Conservation (phyloP, 2,797 vertebrate species). For the Pangasius sanitwongsei region DNA sequence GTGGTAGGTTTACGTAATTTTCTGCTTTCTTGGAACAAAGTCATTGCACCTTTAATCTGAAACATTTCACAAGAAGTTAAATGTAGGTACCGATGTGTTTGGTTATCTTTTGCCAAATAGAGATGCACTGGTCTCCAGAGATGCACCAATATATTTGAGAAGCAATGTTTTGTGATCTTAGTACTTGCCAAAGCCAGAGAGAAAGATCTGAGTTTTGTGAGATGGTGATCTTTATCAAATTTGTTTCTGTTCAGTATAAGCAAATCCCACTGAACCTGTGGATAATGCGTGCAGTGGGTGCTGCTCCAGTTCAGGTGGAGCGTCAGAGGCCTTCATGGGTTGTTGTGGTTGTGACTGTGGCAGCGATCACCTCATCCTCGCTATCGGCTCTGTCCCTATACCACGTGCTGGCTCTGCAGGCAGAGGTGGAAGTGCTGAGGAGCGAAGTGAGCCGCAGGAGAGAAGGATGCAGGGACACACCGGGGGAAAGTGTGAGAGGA, state of each 20-base stretch:
- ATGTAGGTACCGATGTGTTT: not conserved
- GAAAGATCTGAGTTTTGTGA: not conserved
- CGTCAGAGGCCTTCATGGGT: conserved; percentile 65
- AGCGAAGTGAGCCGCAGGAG: conserved; percentile 71
- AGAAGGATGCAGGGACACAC: conserved; percentile 59
- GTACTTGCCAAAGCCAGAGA: not conserved
- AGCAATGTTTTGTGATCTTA: not conserved
- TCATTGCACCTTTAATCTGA: not conserved
- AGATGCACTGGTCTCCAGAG: not conserved
- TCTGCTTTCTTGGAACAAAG: not conserved
- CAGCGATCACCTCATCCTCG: conserved; percentile 81
- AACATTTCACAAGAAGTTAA: not conserved
- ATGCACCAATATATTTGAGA: not conserved
- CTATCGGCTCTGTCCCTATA: conserved; percentile 83
- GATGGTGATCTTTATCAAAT: not conserved
- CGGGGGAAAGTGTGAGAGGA: conserved; percentile 27
- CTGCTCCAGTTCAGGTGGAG: conserved; percentile 18
- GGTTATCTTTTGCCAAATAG: not conserved
- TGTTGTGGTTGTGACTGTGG: conserved; percentile 73
- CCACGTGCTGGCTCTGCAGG: conserved; percentile 81
- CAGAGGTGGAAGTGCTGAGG: conserved; percentile 83
- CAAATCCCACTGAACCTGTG: not conserved
- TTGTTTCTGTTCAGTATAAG: conserved; percentile 3
- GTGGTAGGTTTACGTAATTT: conserved; percentile 14
- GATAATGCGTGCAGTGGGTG: conserved; percentile 33